Conservation (phyloP, 2,113 vertebrate genomes). For the Aldabrachelys gigantea region DNA sequence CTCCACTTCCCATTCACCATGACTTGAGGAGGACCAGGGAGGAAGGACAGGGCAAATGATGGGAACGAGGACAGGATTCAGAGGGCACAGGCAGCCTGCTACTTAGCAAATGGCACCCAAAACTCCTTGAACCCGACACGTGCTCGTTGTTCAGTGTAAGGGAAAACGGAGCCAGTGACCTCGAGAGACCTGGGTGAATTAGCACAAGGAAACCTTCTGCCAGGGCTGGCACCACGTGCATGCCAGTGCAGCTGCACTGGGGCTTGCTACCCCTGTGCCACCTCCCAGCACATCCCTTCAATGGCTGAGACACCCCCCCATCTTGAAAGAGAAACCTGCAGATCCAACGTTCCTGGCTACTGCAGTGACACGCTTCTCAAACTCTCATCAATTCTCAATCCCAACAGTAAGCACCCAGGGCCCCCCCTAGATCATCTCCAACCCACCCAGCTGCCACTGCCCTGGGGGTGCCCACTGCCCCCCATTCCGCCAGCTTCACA, state of each 20-base stretch:
- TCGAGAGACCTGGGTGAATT: neutral
- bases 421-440: neutral
- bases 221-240: too few species aligned
- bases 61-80: neutral
- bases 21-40: too few species aligned
- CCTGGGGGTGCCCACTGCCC: neutral
- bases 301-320: neutral
- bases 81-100: neutral
- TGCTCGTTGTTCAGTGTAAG: neutral
- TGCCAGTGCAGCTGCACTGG: neutral
- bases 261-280: neutral
- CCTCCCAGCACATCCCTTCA: neutral
- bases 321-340: neutral
- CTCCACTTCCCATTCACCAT: too few species aligned
- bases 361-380: neutral
- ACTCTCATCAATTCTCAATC: neutral
- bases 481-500: neutral
- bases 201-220: neutral
- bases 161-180: neutral
- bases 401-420: neutral
- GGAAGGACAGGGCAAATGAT: neutral
- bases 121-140: neutral
- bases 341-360: neutral
- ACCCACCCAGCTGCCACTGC: accelerated
- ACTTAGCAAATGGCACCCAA: neutral